Percentiles rank a stretch among this genome's conserved stretches.
Evolutionary conservation across 2,888 invertebrate genomes (phyloP).

Genomic region (Euproctis similis): DNA sequence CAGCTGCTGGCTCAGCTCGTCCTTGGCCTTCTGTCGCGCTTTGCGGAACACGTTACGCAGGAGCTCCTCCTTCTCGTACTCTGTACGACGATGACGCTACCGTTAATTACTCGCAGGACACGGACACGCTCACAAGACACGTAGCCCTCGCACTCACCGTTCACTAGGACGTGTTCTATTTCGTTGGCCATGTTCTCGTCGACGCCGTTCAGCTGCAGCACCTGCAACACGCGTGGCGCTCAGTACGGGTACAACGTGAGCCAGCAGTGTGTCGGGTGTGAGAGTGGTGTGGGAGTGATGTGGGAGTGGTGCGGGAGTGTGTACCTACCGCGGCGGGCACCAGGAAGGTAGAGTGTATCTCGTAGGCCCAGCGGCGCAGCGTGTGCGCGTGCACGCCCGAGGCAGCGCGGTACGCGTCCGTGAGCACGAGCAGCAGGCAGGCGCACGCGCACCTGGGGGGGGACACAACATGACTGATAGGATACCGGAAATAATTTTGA

Average conservation of each 20-base stretch:
- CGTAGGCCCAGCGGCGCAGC: conserved; percentile 98
- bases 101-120: too few species aligned
- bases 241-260: too few species aligned
- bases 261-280: too few species aligned
- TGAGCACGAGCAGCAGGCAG: conserved; percentile 88
- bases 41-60: conserved; percentile 92
- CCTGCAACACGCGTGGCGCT: conserved; percentile 79
- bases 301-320: too few species aligned
- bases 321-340: conserved; percentile 86
- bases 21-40: conserved; percentile 88
- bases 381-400: conserved; percentile 81
- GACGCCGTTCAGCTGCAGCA: conserved; percentile 84
- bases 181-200: conserved; percentile 92
- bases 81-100: conserved; percentile 46
- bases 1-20: conserved; percentile 86
- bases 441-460: conserved; percentile 63
- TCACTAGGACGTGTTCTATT: conserved; percentile 89
- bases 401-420: conserved; percentile 88
- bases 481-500: too few species aligned
- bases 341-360: conserved; percentile 97
- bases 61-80: conserved; percentile 92
- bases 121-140: too few species aligned
- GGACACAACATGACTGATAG: too few species aligned
- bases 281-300: too few species aligned
- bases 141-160: conserved; percentile 44